These are phyloP conservation scores for Eupithecia subumbrata DNA, from an alignment of 2,888 invertebrate species.

Conservation along the genomic window DNA sequence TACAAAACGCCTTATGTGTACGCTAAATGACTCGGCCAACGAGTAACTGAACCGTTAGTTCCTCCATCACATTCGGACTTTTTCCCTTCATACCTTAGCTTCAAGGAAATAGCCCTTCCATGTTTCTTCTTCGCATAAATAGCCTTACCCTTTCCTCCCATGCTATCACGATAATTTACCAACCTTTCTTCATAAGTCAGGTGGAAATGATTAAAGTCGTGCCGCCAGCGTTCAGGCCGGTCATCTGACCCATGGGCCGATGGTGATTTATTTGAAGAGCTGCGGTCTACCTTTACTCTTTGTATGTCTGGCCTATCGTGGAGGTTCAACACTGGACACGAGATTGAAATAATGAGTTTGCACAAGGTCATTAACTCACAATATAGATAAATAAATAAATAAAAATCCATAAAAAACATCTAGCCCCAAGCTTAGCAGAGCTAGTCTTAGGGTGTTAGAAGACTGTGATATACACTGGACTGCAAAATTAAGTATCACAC, in stretches of 20 bases:
- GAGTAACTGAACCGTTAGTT: background rate
- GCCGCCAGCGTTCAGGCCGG: background rate
- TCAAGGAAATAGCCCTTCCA: background rate
- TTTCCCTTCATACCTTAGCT: background rate
- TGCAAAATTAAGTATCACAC: too few relatives aligned
- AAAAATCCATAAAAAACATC: too few relatives aligned
- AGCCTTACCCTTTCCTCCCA: slow-evolving; percentile 8
- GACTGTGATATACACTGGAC: too few relatives aligned
- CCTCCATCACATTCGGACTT: background rate
- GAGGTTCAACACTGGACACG: slow-evolving; percentile 10
- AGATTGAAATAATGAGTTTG: background rate
- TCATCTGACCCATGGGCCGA: slow-evolving; percentile 28
- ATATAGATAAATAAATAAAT: too few relatives aligned
- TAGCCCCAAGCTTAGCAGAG: too few relatives aligned
- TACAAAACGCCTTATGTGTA: too few relatives aligned
- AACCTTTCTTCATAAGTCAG: slow-evolving; percentile 30
- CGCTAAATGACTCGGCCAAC: too few relatives aligned
- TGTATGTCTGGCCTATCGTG: slow-evolving; percentile 12
- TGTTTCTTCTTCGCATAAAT: background rate
- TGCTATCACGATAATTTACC: slow-evolving; percentile 19
- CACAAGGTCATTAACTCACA: background rate
- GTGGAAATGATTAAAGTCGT: slow-evolving; percentile 34
- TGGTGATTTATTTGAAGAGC: slow-evolving; percentile 30
- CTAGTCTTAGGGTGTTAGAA: too few relatives aligned
- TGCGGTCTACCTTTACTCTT: slow-evolving; percentile 28